A percentile compares a stretch with the other conserved stretches of the same genome.
Conservation (phyloP, 2,113 vertebrate genomes). For the Lagopus muta region DNA sequence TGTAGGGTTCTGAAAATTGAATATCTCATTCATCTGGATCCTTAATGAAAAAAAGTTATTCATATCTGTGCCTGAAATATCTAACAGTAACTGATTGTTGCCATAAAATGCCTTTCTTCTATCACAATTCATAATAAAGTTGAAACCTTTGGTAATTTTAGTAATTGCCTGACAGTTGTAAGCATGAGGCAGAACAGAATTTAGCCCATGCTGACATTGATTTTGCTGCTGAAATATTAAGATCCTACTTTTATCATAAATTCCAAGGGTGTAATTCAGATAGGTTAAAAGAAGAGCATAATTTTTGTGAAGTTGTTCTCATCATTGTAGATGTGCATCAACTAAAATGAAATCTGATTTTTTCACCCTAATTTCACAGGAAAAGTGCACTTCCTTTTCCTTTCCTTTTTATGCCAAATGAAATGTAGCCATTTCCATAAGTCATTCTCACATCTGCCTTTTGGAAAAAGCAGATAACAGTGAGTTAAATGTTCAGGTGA, state of each 20-base stretch:
- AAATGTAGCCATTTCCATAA: neutral
- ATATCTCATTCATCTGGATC: neutral
- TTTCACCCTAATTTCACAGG: neutral
- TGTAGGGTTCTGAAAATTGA: rapidly evolving
- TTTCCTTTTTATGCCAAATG: neutral
- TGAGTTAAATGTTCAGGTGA: neutral
- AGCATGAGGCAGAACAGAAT: rapidly evolving
- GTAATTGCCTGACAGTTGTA: neutral
- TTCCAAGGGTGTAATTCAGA: neutral
- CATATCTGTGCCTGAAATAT: neutral
- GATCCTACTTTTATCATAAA: neutral
- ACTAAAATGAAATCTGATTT: neutral
- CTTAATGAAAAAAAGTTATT: neutral
- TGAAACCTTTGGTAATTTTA: neutral
- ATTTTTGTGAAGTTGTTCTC: neutral
- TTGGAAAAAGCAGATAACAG: neutral
- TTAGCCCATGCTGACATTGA: neutral
- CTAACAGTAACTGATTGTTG: neutral
- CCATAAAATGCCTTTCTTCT: neutral
- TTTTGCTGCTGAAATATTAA: neutral
- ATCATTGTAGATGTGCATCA: neutral
- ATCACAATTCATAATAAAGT: neutral
- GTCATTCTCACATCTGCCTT: neutral
- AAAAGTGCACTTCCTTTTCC: neutral
- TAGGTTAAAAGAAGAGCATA: neutral